Evolutionary conservation across 1,140 invertebrate genomes (phyloP).

Genomic region (Ips nitidus): DNA sequence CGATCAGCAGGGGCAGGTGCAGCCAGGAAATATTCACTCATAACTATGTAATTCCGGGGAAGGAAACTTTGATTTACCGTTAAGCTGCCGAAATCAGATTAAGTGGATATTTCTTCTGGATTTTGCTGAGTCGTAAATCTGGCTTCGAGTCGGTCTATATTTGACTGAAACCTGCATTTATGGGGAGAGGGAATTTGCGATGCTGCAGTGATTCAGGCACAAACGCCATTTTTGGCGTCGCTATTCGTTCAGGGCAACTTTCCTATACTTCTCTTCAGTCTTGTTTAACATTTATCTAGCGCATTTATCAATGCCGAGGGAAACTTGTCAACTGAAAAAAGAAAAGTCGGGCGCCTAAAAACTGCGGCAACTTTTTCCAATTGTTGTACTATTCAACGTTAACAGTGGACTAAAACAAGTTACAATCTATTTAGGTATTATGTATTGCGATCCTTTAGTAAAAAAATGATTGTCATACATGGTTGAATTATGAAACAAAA

Average conservation of each 20-base stretch:
- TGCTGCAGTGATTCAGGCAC: not conserved
- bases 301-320: constrained; percentile 27
- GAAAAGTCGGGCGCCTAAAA: constrained; percentile 34
- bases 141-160: not conserved
- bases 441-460: too few relatives aligned
- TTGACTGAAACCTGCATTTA: not conserved
- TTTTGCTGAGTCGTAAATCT: constrained; percentile 13
- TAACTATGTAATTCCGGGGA: constrained; percentile 41
- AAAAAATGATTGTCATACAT: too few relatives aligned
- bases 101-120: constrained; percentile 23
- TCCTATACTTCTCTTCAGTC: constrained; percentile 27
- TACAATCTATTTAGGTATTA: too few relatives aligned
- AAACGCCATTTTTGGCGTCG: constrained; percentile 23
- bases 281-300: constrained; percentile 34
- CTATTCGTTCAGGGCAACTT: constrained; percentile 29
- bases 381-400: too few relatives aligned
- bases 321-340: constrained; percentile 33
- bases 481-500: too few relatives aligned
- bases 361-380: constrained; percentile 28
- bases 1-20: constrained; percentile 44
- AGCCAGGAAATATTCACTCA: constrained; percentile 44
- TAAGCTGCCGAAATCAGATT: constrained; percentile 40
- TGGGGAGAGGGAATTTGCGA: not conserved
- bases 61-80: constrained; percentile 44
- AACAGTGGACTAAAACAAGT: too few relatives aligned